These are phyloP conservation scores for Trinectes maculatus DNA, from an alignment of 2,113 vertebrate species.

Conservation along the genomic window DNA sequence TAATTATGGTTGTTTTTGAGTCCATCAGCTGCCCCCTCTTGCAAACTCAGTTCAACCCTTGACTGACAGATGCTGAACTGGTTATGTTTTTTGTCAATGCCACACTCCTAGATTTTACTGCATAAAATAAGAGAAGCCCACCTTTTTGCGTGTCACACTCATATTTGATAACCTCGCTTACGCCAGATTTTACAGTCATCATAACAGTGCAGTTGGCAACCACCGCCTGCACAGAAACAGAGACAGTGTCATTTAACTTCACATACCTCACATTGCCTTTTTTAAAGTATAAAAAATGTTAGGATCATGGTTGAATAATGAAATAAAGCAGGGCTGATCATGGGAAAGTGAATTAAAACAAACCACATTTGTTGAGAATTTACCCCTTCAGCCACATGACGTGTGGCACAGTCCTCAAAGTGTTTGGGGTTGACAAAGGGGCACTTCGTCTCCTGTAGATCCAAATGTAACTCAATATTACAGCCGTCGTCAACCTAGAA, in stretches of 20 bases:
- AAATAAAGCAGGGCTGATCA: neutral
- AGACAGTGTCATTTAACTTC: neutral
- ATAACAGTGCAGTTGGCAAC: slow-evolving; percentile 58
- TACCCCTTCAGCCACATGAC: accelerated
- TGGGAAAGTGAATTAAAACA: neutral
- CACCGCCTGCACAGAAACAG: slow-evolving; percentile 53
- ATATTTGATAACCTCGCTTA: slow-evolving; percentile 21
- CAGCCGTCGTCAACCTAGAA: slow-evolving; percentile 45
- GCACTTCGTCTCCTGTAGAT: slow-evolving; percentile 64
- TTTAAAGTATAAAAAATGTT: too few species aligned
- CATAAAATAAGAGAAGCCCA: neutral
- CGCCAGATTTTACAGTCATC: slow-evolving; percentile 16
- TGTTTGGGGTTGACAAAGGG: slow-evolving; percentile 58
- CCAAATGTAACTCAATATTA: slow-evolving; percentile 43
- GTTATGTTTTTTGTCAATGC: too few species aligned
- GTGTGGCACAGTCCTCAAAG: slow-evolving; percentile 51
- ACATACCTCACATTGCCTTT: neutral
- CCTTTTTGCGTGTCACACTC: slow-evolving; percentile 18
- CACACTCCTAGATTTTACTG: too few species aligned
- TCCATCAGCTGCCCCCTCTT: too few species aligned
- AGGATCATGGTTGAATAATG: neutral
- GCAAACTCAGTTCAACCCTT: too few species aligned
- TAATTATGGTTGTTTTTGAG: too few species aligned
- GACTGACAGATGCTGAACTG: too few species aligned
- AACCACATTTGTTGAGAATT: neutral